Conservation (phyloP, 2,797 vertebrate genomes). For the Gymnothorax reevesii region DNA sequence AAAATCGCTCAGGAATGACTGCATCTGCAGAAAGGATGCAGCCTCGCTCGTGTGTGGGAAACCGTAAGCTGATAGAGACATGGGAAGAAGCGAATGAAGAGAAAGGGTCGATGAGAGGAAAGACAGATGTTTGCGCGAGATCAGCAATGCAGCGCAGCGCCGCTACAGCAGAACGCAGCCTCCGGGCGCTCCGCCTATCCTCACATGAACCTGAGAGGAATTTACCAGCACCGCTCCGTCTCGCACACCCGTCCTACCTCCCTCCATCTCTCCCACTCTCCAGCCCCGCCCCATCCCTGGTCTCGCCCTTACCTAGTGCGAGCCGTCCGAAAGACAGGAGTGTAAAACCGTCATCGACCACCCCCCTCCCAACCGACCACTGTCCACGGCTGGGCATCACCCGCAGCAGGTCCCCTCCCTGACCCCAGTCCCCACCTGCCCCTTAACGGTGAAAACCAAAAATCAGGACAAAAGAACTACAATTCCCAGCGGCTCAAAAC, state of each 20-base stretch:
- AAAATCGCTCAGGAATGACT: not conserved
- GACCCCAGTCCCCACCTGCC: too few relatives aligned
- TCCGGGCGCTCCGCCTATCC: not conserved
- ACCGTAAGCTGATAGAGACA: not conserved
- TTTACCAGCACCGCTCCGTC: not conserved
- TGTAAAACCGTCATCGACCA: too few relatives aligned
- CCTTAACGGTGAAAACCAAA: not conserved
- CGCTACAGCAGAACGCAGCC: not conserved
- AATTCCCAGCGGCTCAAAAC: not conserved
- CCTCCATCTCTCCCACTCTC: not conserved
- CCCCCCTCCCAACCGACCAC: too few relatives aligned
- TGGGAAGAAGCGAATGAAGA: not conserved
- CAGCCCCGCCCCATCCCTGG: conserved; percentile 6
- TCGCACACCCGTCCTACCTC: conserved; percentile 1
- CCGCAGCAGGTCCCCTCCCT: too few relatives aligned
- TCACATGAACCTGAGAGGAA: conserved; percentile 17
- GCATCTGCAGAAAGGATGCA: not conserved
- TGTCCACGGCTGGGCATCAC: too few relatives aligned
- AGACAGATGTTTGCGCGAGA: not conserved
- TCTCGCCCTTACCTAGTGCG: conserved; percentile 4
- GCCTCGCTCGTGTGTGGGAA: not conserved
- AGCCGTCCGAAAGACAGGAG: not conserved
- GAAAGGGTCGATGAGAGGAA: not conserved
- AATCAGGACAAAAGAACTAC: not conserved
- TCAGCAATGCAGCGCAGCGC: not conserved